Percentiles rank a stretch among this genome's conserved stretches.
Evolutionary conservation across 2,797 vertebrate species (phyloP).

Genomic region (Pangasius larnaudii): DNA sequence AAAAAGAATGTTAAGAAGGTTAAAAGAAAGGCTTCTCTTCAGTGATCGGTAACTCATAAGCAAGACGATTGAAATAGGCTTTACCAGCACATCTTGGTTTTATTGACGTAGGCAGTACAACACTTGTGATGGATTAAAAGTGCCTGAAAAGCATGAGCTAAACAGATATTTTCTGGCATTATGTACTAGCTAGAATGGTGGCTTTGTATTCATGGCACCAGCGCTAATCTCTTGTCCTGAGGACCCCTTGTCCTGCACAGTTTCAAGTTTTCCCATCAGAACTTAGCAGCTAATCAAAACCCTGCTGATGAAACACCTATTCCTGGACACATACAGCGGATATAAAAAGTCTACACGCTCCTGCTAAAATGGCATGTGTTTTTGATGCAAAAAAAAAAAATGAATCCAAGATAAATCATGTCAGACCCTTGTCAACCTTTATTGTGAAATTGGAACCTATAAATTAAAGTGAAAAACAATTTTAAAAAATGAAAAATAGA

Average conservation of each 20-base stretch:
- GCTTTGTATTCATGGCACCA: neutral
- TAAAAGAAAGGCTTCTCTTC: neutral
- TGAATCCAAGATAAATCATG: too few species aligned
- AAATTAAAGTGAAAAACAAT: too few species aligned
- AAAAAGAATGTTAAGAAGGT: neutral
- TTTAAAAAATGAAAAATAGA: too few species aligned
- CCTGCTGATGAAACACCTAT: neutral
- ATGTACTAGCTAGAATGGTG: neutral
- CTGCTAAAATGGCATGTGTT: too few species aligned
- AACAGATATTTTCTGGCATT: slow-evolving; percentile 1
- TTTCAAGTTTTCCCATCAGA: neutral
- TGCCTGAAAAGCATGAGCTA: neutral
- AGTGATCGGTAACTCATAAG: neutral
- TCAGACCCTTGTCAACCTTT: too few species aligned
- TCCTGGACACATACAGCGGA: neutral
- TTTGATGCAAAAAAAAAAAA: too few species aligned
- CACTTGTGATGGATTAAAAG: neutral
- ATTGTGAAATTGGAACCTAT: too few species aligned
- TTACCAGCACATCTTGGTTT: neutral
- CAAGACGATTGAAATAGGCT: neutral
- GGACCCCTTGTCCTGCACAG: neutral
- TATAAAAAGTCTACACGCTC: too few species aligned
- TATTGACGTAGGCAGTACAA: neutral
- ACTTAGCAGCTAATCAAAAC: neutral
- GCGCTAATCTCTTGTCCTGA: neutral